Conservation (phyloP, 2,113 vertebrate species). For the western clawed frog (Xenopus tropicalis) region UCB_Xtro_10.0 CM004443.2:189046001-189046500, state of each 20-base stretch:
- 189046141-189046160: conserved; percentile 18
- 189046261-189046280: conserved; percentile 2
- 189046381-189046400: conserved; percentile 9
- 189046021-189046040: conserved; percentile 15
- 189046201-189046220: conserved; percentile 32
- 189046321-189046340: conserved; percentile 1
- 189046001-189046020: conserved; percentile 17
- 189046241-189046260: conserved; percentile 32
- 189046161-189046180: conserved; percentile 26
- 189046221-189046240: conserved; percentile 10
- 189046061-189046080: conserved; percentile 6
- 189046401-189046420: conserved; percentile 9
- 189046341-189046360: conserved; percentile 25
- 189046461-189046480: background rate
- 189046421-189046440: background rate
- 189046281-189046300: conserved; percentile 13
- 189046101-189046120: background rate
- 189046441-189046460: background rate
- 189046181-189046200: conserved; percentile 12
- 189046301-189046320: background rate
- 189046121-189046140: conserved; percentile 7
- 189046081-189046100: background rate
- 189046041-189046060: conserved; percentile 14
- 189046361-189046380: conserved; percentile 23
- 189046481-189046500: background rate